Evolutionary conservation across 2,113 vertebrate species (phyloP).

Genomic region (Helogale parvula): DNA sequence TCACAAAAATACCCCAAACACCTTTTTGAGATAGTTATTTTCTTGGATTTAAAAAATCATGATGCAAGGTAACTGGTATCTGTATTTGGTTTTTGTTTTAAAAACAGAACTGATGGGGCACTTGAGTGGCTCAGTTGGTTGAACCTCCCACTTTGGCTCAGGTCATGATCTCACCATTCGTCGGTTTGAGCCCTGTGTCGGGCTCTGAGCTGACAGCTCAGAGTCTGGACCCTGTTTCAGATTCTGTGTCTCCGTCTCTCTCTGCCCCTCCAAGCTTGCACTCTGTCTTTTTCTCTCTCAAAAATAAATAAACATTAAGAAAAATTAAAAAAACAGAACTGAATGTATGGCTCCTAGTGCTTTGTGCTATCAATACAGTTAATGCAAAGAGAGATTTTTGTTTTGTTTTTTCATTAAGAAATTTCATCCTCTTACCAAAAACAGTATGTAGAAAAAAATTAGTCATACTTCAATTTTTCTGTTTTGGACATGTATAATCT

Average conservation of each 20-base stretch:
- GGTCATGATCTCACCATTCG: too few relatives aligned
- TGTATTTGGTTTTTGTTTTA: background rate
- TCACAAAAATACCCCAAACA: background rate
- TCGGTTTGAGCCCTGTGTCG: too few relatives aligned
- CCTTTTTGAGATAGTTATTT: background rate
- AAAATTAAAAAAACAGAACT: background rate
- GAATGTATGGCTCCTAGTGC: background rate
- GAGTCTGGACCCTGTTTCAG: too few relatives aligned
- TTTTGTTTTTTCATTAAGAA: background rate
- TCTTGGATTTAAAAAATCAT: background rate
- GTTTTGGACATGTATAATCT: background rate
- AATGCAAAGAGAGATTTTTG: background rate
- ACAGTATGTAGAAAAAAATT: background rate
- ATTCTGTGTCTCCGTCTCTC: too few relatives aligned
- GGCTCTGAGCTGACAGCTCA: too few relatives aligned
- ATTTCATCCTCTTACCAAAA: background rate
- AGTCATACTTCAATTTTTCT: background rate
- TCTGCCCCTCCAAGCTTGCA: too few relatives aligned
- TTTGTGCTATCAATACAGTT: background rate
- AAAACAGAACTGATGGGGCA: background rate
- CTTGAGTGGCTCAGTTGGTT: too few relatives aligned
- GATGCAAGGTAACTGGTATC: background rate
- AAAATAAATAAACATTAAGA: too few relatives aligned
- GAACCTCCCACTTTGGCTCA: too few relatives aligned
- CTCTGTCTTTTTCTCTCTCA: too few relatives aligned